phyloP scores from a whole-genome alignment of 2,888 invertebrate species.

The Noctua fimbriata region DNA sequence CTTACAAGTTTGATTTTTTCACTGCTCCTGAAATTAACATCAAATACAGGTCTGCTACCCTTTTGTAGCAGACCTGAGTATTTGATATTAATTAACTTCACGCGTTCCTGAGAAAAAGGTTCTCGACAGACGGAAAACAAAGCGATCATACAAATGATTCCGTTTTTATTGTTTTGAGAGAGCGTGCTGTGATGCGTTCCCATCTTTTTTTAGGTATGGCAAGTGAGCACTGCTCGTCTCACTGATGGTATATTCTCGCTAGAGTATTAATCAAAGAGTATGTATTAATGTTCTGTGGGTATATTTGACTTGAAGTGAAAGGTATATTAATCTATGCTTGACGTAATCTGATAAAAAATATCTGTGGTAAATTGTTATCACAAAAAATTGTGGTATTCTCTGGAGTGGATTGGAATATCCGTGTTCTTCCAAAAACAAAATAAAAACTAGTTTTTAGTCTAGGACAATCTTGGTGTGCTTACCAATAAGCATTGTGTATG shows the following conservation, averaged over 20 bases:
- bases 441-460: constrained; percentile 7
- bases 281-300: no score
- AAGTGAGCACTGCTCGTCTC: background rate
- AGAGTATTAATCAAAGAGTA: no score
- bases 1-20: no score
- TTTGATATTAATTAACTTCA: no score
- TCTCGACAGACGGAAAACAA: no score
- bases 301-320: background rate
- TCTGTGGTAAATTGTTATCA: constrained; percentile 36
- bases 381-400: constrained; percentile 4
- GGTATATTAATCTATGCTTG: no score
- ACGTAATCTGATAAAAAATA: background rate
- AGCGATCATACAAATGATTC: no score
- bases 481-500: background rate
- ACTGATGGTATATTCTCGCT: background rate
- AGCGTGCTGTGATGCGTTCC: background rate
- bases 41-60: no score
- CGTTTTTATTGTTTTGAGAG: no score
- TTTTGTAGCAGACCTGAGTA: no score
- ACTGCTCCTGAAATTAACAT: no score
- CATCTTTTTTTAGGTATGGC: background rate
- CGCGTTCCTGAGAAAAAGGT: no score
- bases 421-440: constrained; percentile 5
- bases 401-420: constrained; percentile 3
- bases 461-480: background rate